Conservation (phyloP, 2,888 invertebrate genomes). For the Pseudolycoriella hygida region DNA sequence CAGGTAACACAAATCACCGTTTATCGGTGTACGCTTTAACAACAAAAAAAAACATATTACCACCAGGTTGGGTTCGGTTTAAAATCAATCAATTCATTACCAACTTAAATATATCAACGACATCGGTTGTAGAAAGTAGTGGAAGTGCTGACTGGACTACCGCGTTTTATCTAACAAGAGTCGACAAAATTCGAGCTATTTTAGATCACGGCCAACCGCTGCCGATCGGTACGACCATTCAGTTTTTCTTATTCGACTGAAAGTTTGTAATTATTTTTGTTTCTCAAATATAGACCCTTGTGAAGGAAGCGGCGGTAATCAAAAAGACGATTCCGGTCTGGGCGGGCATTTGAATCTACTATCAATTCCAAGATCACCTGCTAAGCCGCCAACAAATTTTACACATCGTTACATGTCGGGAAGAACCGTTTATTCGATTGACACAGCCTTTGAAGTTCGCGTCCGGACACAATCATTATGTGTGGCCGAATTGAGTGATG, state of each 20-base stretch:
- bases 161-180: slow-evolving; percentile 26
- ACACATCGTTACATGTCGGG: slow-evolving; percentile 18
- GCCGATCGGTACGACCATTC: slow-evolving; percentile 15
- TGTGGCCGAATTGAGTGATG: slow-evolving; percentile 11
- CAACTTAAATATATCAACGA: slow-evolving; percentile 16
- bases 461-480: slow-evolving; percentile 26
- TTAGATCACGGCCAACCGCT: slow-evolving; percentile 28
- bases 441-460: slow-evolving; percentile 27
- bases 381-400: background rate
- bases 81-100: slow-evolving; percentile 26
- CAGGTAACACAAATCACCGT: slow-evolving; percentile 2
- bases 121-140: slow-evolving; percentile 7
- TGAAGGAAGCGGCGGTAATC: slow-evolving; percentile 10
- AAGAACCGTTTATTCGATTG: slow-evolving; percentile 22
- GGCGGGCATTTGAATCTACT: slow-evolving; percentile 25
- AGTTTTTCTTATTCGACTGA: too few species aligned
- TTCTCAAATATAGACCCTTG: slow-evolving; percentile 2
- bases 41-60: background rate
- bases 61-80: slow-evolving; percentile 26
- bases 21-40: background rate
- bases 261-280: too few species aligned
- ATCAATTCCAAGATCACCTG: slow-evolving; percentile 22
- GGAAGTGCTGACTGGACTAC: slow-evolving; percentile 23
- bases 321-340: slow-evolving; percentile 24
- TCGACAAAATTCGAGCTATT: slow-evolving; percentile 28